Conservation (phyloP, 2,888 invertebrate genomes). For the Ceriagrion tenellum region DNA sequence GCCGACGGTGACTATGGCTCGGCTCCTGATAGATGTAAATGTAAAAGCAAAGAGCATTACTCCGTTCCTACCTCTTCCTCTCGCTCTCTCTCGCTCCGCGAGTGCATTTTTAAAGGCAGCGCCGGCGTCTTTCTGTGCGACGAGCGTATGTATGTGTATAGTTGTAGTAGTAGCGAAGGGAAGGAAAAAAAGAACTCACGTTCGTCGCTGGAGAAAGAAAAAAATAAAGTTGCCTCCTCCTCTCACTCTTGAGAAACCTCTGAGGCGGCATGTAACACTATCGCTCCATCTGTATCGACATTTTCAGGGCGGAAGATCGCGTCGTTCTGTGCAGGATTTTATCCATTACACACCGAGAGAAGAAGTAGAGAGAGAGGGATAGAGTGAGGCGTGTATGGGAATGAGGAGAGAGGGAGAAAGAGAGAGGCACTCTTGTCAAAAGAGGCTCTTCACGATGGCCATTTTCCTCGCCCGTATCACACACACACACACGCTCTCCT, state of each 20-base stretch:
- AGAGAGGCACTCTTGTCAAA: not conserved
- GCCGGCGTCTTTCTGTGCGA: no score
- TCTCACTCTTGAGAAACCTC: constrained; percentile 21
- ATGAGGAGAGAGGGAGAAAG: no score
- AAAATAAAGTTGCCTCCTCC: not conserved
- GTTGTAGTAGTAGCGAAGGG: not conserved
- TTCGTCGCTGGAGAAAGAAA: not conserved
- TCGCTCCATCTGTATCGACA: constrained; percentile 42
- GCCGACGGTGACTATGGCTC: not conserved
- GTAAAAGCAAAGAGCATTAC: constrained; percentile 12
- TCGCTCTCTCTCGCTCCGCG: not conserved
- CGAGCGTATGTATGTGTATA: no score
- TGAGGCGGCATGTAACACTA: constrained; percentile 40
- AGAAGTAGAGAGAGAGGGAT: not conserved
- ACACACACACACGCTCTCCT: no score
- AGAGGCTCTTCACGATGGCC: constrained; percentile 27
- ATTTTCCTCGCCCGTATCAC: not conserved
- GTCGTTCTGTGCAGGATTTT: constrained; percentile 10
- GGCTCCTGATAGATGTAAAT: constrained; percentile 5
- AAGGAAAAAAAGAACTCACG: not conserved
- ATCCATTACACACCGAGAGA: not conserved
- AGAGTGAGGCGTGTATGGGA: not conserved
- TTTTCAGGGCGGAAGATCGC: constrained; percentile 1
- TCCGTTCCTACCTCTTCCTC: not conserved
- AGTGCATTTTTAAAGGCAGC: not conserved